Evolutionary conservation across 2,113 vertebrate genomes (phyloP), one percentile per base, ranked within the genome.

Genomic region (Notiomystis cincta): DNA sequence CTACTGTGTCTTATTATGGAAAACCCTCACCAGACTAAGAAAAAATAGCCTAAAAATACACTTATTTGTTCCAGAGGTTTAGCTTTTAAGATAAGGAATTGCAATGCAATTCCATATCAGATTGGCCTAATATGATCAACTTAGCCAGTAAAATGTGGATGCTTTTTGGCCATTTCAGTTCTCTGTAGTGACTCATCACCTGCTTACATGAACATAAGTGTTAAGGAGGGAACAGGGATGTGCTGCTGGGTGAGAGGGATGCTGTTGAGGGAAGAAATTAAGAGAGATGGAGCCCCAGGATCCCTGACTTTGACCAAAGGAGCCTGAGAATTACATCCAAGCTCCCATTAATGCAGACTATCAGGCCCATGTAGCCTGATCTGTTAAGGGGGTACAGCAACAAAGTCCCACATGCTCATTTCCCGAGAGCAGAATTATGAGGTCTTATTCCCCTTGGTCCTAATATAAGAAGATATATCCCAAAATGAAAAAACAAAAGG

Each of bases 21-120:
- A 96, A 95, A 89, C 51, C 81, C 65, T 95, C 65, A 38, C 77
- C 84, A 67, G 27, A 83, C 38, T 64, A 87, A 75, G 61, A 77
- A 84, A 84, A 92, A 42, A 67, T 1, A 92, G 51, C 60, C 64
- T 40, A 70, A 91, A 92, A 92, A 82, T 25, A 58, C 13, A 90
- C 37, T 54, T 78, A 84, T 78, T 92, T 87, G 24, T 64, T 64
- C 65, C 91, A 87, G 66, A 82, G n/a, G 33, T 70, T 92, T 89
- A 89, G 72, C 53, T 89, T 78, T 84, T 56, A 92, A 70, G 64
- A 81, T 44, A 91, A 64, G 14, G 48, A 87, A 78, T 18, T 75
- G 33, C 20, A 48, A 60, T 48, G 15, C 33, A 50, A 75, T 87
- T 82, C 53, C 78, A 62, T 45, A 60, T 50, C 82, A 89, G 33